Percentiles rank a stretch among this genome's conserved stretches.
Conservation (phyloP, 2,113 vertebrate genomes). For the Mastomys coucha region DNA sequence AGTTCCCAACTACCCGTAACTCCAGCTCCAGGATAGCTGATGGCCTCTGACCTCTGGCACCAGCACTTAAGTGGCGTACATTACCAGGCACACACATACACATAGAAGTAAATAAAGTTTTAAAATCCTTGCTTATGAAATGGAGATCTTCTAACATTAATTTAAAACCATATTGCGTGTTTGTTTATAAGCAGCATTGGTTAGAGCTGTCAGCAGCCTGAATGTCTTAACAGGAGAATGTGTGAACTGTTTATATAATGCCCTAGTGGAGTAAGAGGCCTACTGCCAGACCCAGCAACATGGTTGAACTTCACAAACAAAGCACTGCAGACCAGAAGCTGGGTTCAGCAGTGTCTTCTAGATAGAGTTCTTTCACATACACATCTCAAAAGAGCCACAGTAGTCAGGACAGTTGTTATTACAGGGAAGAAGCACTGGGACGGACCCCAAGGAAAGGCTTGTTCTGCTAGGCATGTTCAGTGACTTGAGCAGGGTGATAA, state of each 20-base stretch:
- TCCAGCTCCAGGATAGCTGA: not conserved
- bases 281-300: not conserved
- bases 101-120: not conserved
- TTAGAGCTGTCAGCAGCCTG: not conserved
- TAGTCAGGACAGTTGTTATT: not conserved
- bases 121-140: not conserved
- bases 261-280: not conserved
- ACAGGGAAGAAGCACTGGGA: not conserved
- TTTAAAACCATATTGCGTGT: conserved; percentile 1
- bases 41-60: not conserved
- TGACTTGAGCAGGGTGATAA: not conserved
- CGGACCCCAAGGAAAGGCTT: not conserved
- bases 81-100: not conserved
- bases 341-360: not conserved
- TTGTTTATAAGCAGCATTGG: conserved; percentile 20
- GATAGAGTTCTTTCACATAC: not conserved
- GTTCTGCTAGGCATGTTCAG: not conserved
- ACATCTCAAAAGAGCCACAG: not conserved
- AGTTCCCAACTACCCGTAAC: not conserved
- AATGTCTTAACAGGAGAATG: not conserved
- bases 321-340: not conserved
- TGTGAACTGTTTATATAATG: not conserved
- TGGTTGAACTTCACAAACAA: not conserved
- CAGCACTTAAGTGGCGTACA: not conserved
- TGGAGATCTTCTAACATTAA: not conserved